Evolutionary conservation across 2,113 vertebrate genomes (phyloP).

Genomic region (Oriolus oriolus): DNA sequence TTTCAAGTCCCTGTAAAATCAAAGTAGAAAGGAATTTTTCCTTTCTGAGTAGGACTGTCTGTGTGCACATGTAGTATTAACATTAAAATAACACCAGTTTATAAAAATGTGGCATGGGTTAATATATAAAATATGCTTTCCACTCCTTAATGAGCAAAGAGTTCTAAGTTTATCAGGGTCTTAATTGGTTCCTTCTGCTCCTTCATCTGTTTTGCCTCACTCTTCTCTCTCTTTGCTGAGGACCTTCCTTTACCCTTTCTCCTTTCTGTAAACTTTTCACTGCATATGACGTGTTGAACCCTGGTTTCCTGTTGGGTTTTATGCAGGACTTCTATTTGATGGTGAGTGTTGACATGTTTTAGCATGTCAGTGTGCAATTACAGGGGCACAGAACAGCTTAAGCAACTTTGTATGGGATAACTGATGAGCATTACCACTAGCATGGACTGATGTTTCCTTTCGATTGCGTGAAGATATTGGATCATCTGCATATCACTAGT

Average conservation of each 20-base stretch:
- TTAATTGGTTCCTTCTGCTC: not conserved
- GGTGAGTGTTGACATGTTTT: not conserved
- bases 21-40: not conserved
- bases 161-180: not conserved
- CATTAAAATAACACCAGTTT: not conserved
- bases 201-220: not conserved
- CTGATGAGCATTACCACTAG: not conserved
- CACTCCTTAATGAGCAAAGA: not conserved
- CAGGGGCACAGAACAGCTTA: not conserved
- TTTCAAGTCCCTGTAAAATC: not conserved
- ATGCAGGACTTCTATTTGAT: not conserved
- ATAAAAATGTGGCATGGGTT: not conserved
- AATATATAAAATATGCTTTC: not conserved
- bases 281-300: not conserved
- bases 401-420: not conserved
- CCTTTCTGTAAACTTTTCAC: not conserved
- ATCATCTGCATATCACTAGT: not conserved
- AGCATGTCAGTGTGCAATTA: not conserved
- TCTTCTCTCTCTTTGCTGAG: not conserved
- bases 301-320: not conserved
- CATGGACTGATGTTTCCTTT: not conserved
- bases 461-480: not conserved
- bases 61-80: not conserved
- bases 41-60: not conserved
- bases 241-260: not conserved